Evolutionary conservation across 2,797 vertebrate genomes (phyloP).

Genomic region (Pipistrellus kuhlii): DNA sequence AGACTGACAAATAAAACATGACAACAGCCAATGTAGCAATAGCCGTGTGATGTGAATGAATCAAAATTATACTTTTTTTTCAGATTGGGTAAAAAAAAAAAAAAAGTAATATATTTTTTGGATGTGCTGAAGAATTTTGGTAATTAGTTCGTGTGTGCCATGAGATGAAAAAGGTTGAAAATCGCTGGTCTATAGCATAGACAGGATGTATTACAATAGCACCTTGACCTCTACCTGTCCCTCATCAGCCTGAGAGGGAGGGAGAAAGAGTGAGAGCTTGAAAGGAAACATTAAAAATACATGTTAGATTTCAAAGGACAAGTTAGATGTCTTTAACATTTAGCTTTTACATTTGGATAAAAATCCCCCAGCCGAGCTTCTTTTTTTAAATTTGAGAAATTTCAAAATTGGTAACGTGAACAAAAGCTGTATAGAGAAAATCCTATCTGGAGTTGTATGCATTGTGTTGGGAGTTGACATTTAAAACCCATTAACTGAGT

Average conservation of each 20-base stretch:
- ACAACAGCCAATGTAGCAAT: background rate
- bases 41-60: background rate
- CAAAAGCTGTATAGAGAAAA: background rate
- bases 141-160: background rate
- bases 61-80: background rate
- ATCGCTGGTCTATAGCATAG: background rate
- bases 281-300: background rate
- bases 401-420: slow-evolving; percentile 33
- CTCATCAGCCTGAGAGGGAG: background rate
- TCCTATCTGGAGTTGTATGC: background rate
- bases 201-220: background rate
- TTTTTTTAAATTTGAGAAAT: background rate
- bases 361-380: background rate
- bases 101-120: background rate
- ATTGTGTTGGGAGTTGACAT: background rate
- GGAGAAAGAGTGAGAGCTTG: background rate
- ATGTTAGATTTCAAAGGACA: slow-evolving; percentile 14
- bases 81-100: background rate
- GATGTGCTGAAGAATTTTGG: background rate
- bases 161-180: background rate
- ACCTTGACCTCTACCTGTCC: rapidly evolving
- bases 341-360: slow-evolving; percentile 21
- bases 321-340: background rate
- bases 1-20: background rate
- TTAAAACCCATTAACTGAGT: slow-evolving; percentile 69